Conservation (phyloP, 2,113 vertebrate species). For the Oenanthe melanoleuca region DNA sequence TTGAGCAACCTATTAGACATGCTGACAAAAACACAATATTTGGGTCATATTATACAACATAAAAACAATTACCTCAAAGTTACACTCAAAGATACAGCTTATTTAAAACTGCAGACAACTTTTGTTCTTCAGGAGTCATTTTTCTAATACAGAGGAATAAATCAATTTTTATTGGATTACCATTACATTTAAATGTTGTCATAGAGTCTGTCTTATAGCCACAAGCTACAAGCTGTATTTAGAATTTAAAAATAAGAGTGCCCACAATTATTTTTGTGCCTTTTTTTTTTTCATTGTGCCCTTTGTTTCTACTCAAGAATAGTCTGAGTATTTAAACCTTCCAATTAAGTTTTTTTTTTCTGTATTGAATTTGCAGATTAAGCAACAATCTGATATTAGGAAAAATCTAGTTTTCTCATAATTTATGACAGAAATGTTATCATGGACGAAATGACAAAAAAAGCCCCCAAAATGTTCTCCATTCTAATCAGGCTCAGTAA, state of each 20-base stretch:
- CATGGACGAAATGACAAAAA: neutral
- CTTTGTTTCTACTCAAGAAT: neutral
- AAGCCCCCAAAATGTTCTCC: neutral
- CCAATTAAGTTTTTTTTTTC: neutral
- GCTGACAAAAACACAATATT: conserved; percentile 70
- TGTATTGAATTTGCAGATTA: neutral
- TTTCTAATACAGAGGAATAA: neutral
- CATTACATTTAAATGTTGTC: neutral
- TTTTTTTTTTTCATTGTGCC: neutral
- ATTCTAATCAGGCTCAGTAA: neutral
- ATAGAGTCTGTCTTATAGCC: neutral
- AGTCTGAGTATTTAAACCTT: neutral
- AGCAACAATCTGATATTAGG: neutral
- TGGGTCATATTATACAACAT: conserved; percentile 64
- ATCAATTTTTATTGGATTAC: neutral
- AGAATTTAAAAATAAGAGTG: neutral
- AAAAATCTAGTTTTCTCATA: neutral
- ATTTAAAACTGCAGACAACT: conserved; percentile 20
- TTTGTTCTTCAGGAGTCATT: neutral
- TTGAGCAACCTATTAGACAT: conserved; percentile 66
- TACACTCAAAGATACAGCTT: conserved; percentile 24
- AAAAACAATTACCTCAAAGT: conserved; percentile 68
- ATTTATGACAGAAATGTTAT: neutral
- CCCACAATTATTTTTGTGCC: neutral
- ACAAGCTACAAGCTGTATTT: neutral